phyloP scores from a whole-genome alignment of 2,888 invertebrate genomes.

The Epirrhoe alternata region DNA sequence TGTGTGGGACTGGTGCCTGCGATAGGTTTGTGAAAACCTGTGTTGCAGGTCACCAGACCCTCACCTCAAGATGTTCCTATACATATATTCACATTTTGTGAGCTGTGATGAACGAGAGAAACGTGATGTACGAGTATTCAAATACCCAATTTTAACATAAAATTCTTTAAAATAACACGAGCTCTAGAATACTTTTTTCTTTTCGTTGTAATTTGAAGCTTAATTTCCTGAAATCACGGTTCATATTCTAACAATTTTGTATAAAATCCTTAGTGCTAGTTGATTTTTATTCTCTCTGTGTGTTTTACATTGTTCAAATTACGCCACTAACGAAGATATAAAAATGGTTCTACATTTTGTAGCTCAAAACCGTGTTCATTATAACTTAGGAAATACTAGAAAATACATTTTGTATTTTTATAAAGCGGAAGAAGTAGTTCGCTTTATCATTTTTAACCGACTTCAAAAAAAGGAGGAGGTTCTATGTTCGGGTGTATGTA shows the following conservation, averaged over 20 bases:
- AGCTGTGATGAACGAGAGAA: too few species aligned
- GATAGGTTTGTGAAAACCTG: too few species aligned
- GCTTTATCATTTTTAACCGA: too few species aligned
- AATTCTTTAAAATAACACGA: background rate
- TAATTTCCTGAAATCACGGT: background rate
- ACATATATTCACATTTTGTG: too few species aligned
- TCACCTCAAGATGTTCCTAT: too few species aligned
- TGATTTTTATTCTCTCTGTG: conserved; percentile 16
- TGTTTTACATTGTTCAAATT: conserved; percentile 26
- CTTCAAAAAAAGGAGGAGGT: too few species aligned
- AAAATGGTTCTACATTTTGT: conserved; percentile 29
- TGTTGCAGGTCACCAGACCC: too few species aligned
- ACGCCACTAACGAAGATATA: conserved; percentile 28
- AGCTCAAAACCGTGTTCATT: conserved; percentile 29
- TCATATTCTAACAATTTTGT: conserved; percentile 1
- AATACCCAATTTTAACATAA: too few species aligned
- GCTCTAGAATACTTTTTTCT: background rate
- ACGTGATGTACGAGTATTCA: too few species aligned
- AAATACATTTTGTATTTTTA: background rate
- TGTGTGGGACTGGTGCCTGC: too few species aligned
- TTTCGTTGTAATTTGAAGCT: background rate
- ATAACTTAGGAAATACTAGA: conserved; percentile 11
- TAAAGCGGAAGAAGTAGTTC: background rate
- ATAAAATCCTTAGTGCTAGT: background rate
- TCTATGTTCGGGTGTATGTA: too few species aligned